A percentile compares a stretch with the other conserved stretches of the same genome.
Conservation (phyloP, 2,797 vertebrate genomes). For the Falco columbarius region DNA sequence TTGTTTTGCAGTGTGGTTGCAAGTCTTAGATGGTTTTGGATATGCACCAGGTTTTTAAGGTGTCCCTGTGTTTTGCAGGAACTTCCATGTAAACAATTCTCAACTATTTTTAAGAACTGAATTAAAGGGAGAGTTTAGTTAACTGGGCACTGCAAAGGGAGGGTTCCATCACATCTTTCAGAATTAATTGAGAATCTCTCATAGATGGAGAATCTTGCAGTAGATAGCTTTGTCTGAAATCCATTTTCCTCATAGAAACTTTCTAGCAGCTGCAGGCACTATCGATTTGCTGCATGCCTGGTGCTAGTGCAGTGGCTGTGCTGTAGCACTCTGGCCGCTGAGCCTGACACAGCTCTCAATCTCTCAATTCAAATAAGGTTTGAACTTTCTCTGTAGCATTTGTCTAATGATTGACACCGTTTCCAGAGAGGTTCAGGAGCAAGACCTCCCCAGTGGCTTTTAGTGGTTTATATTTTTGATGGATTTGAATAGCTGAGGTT, state of each 20-base stretch:
- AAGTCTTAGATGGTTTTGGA: not conserved
- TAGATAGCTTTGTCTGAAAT: not conserved
- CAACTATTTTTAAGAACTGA: not conserved
- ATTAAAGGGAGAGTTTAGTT: not conserved
- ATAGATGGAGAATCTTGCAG: not conserved
- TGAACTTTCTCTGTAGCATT: not conserved
- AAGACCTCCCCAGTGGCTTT: not conserved
- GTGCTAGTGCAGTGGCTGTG: not conserved
- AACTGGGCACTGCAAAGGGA: not conserved
- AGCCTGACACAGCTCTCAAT: not conserved
- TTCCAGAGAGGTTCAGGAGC: not conserved
- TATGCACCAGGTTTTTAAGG: not conserved
- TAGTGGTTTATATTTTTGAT: conserved; percentile 10
- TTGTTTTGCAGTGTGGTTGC: not conserved
- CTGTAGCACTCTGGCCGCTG: not conserved
- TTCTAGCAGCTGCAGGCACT: not conserved
- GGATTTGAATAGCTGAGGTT: not conserved
- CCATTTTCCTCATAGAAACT: not conserved
- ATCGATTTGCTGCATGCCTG: conserved; percentile 12
- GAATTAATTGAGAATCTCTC: not conserved
- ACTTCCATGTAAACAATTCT: not conserved
- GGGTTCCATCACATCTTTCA: not conserved
- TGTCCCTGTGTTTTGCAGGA: not conserved
- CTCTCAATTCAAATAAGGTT: not conserved
- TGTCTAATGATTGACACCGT: not conserved